Evolutionary conservation across 2,113 vertebrate species (phyloP), one percentile per base, ranked within the genome.

Genomic region (Phaethornis superciliosus): DNA sequence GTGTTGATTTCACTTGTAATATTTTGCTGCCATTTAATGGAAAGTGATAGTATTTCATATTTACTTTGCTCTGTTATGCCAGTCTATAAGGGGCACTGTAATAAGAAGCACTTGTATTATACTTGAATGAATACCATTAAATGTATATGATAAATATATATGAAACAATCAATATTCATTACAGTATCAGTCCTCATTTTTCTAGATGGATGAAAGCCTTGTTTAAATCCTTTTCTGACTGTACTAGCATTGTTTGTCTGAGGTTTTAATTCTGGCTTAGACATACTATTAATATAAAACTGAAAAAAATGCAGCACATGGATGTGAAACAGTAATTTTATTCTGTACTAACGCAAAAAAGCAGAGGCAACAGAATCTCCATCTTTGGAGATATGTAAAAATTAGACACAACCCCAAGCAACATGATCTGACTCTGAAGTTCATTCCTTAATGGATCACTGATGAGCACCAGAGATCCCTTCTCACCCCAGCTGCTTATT

Each of bases 21-120:
- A 93, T 85, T 92, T 88, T 86, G 80, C 69, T 88, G 37, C 69
- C 52, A 90, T 95, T 96, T 88, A 86, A 92, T 62, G 46, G 77
- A 87, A 69, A 81, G 30, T 75, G 71, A 91, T 83, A 75, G 32
- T 85, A 83, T 86, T 90, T 96, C 80, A 32, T 78, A 81, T 64
- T 88, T 77, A 72, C 51, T 88, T 86, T 49, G 65, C 14, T 44
- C 52, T 63, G 15, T 55, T 63, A 59, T 0, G 2, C 13, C 54
- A 22, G 46, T 88, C 79, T 67, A 60, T 62, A 79, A 88, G 72
- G 27, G 51, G 22, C 33, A 74, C 33, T 52, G 56, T 35, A 72
- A 23, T 60, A 84, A 88, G 46, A 75, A 85, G 26, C 15, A 78
- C 37, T 83, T 78, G 18, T 60, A 68, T 86, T 52, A 44, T 68